These are phyloP conservation scores for Ciconia maguari DNA, from an alignment of 2,113 vertebrate species.

Conservation along the genomic window DNA sequence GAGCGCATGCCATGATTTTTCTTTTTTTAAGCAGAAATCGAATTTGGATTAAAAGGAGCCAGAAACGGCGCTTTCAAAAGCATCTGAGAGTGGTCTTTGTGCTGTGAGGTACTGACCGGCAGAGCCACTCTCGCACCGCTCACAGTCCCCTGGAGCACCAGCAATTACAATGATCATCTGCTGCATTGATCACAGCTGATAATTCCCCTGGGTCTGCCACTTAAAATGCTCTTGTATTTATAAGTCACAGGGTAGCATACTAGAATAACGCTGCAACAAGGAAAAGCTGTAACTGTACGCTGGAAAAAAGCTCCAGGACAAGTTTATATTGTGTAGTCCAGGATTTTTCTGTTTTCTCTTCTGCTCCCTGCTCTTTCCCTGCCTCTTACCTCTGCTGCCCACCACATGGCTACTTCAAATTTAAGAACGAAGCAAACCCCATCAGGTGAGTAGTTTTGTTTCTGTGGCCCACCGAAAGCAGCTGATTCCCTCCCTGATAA, in stretches of 20 bases:
- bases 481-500: not conserved
- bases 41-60: not conserved
- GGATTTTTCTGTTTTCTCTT: not conserved
- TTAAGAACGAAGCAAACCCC: not conserved
- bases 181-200: not conserved
- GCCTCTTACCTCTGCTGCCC: not conserved
- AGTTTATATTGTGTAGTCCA: not conserved
- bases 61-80: not conserved
- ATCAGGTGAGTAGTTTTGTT: not conserved
- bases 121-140: rapidly evolving
- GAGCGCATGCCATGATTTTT: not conserved
- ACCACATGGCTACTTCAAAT: not conserved
- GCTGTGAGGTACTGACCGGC: not conserved
- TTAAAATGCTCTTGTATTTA: not conserved
- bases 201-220: not conserved
- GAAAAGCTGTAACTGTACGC: not conserved
- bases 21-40: not conserved
- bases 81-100: not conserved
- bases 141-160: not conserved
- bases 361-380: not conserved
- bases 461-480: not conserved
- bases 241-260: not conserved
- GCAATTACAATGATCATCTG: not conserved
- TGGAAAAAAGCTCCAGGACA: not conserved
- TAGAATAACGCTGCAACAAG: not conserved